phyloP scores from a whole-genome alignment of 2,113 vertebrate species.

The Gila orcuttii region DNA sequence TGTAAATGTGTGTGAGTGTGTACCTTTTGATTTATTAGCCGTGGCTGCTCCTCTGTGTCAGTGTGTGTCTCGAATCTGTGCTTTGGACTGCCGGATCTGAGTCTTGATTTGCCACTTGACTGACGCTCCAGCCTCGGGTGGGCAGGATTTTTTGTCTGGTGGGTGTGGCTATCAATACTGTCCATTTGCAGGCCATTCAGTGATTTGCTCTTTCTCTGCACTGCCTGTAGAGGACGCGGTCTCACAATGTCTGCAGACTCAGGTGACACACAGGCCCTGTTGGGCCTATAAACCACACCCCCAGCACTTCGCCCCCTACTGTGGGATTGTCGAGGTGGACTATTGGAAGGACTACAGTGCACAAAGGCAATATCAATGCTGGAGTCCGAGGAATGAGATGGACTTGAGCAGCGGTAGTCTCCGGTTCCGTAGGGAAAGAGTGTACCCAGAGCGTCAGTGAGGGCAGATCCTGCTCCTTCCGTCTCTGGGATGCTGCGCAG shows the following conservation, averaged over 20 bases:
- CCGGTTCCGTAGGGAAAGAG: conserved; percentile 79
- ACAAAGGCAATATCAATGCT: conserved; percentile 95
- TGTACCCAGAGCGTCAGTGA: conserved; percentile 72
- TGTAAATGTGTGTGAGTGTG: neutral
- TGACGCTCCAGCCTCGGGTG: conserved; percentile 51
- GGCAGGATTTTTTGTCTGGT: conserved; percentile 11
- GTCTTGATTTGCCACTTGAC: conserved; percentile 44
- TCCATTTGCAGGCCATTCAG: conserved; percentile 94
- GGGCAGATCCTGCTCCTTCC: conserved; percentile 75
- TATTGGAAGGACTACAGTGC: conserved; percentile 61
- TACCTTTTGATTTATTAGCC: conserved; percentile 35
- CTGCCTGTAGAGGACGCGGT: conserved; percentile 73
- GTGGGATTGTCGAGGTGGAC: conserved; percentile 43
- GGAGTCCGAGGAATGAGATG: conserved; percentile 89
- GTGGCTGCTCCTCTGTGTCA: conserved; percentile 35
- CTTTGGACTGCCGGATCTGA: conserved; percentile 42
- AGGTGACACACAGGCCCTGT: conserved; percentile 80
- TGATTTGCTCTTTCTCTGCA: conserved; percentile 91
- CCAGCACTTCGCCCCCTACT: conserved; percentile 62
- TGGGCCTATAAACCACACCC: conserved; percentile 77
- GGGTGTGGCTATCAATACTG: conserved; percentile 73
- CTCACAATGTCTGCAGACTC: conserved; percentile 68
- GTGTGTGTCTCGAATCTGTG: conserved; percentile 29
- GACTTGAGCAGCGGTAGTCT: conserved; percentile 81
- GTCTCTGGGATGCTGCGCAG: conserved; percentile 88